Evolutionary conservation across 2,113 vertebrate genomes (phyloP), one percentile per base, ranked within the genome.

Genomic region (Dendropsophus ebraccatus): DNA sequence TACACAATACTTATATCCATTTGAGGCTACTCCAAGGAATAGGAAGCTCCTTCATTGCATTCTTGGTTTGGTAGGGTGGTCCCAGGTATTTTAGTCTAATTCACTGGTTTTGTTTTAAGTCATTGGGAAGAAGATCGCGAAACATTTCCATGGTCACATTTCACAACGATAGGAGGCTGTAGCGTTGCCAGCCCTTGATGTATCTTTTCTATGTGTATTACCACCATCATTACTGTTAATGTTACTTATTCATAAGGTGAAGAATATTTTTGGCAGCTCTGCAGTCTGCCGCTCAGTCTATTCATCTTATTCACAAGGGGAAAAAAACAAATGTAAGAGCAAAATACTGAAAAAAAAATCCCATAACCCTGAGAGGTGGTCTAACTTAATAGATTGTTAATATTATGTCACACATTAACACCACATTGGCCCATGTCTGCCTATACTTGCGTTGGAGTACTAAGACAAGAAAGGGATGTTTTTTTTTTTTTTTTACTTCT

Each of bases 211-310:
- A 77, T 77, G 52, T 25, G 7, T 77, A 19, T 50, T 76, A 76
- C 30, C 47, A 54, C 12, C 47, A 77, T 77, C 74, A 77, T 77
- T 77, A 77, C 47, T 50, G 41, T 30, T 76, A 50, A 30, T 77
- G 74, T 77, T 54, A 77, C 47, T 74, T 79, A 60, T 19, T 62
- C 56, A 81, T 56, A 79, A 79, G 30, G 28, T 79, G 76, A 58
- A 79, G 52, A 79, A 41, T 79, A 58, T 35, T 23, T 74, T 58
- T 56, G 52, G 50, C 30, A 79, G 76, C 30, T 58, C 30, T 19
- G 52, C 52, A 79, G 76, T 58, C 32, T 65, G 37, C 32, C 32
- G 25, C 17, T 56, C 14, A 47, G 58, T 28, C 37, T 81, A 47
- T 79, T 35, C 41, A 79, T 65, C 56, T 45, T 60, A 37, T 65